Evolutionary conservation across 2,797 vertebrate species (phyloP).

Genomic region (Thaleichthys pacificus): DNA sequence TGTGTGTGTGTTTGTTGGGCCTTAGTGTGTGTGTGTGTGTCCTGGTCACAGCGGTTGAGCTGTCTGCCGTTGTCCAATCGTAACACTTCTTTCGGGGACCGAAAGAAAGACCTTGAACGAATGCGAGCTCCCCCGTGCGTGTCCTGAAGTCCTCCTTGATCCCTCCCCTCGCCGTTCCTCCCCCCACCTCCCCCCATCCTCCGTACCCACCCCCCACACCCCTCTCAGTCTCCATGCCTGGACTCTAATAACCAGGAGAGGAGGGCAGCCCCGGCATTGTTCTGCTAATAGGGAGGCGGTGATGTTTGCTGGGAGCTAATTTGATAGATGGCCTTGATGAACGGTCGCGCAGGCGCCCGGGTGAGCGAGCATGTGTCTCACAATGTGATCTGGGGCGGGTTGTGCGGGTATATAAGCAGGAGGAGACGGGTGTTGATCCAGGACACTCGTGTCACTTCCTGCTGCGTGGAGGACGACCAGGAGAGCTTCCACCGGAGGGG

Average conservation of each 20-base stretch:
- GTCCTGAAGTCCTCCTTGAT: background rate
- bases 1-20: background rate
- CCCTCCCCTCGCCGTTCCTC: background rate
- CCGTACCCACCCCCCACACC: background rate
- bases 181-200: no score
- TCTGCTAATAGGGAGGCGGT: conserved; percentile 27
- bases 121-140: background rate
- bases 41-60: background rate
- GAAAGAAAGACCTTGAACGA: background rate
- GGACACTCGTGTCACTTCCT: background rate
- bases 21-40: conserved; percentile 3
- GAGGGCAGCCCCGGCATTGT: conserved; percentile 8
- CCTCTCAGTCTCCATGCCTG: background rate
- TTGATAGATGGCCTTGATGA: conserved; percentile 22
- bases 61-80: background rate
- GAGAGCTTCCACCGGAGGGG: background rate
- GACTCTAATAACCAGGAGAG: conserved; percentile 15
- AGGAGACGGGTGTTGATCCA: background rate
- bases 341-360: background rate
- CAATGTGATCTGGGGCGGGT: background rate
- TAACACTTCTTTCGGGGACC: background rate
- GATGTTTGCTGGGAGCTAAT: conserved; percentile 19
- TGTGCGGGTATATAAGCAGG: conserved; percentile 2
- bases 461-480: background rate
- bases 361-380: background rate